A percentile compares a stretch with the other conserved stretches of the same genome.
phyloP scores from a whole-genome alignment of 2,888 invertebrate genomes.

The Tachina lurida region DNA sequence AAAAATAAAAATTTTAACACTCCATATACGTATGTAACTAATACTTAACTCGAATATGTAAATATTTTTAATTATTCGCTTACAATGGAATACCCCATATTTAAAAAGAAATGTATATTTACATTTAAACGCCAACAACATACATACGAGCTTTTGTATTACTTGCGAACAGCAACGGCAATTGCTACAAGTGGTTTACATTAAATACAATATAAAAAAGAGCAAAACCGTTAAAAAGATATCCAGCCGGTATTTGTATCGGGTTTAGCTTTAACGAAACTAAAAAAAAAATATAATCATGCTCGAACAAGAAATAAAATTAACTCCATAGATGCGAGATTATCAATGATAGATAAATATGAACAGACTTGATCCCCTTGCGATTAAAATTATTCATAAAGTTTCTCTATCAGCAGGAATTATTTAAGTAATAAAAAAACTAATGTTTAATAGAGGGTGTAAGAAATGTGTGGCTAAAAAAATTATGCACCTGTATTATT shows the following conservation, averaged over 20 bases:
- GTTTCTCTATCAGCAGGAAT: conserved; percentile 15
- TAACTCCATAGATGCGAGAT: background rate
- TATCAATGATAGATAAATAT: background rate
- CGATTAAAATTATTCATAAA: conserved; percentile 13
- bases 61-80: no score
- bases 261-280: conserved; percentile 44
- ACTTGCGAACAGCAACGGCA: conserved; percentile 28
- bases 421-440: background rate
- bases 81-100: background rate
- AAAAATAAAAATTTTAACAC: no score
- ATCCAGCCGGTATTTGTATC: conserved; percentile 63
- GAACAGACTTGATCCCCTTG: conserved; percentile 46
- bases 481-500: conserved; percentile 10
- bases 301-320: conserved; percentile 5
- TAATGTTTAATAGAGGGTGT: conserved; percentile 20
- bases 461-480: background rate
- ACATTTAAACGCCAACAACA: conserved; percentile 54
- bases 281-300: conserved; percentile 24
- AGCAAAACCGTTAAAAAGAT: conserved; percentile 77
- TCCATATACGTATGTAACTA: no score
- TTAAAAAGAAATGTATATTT: conserved; percentile 23
- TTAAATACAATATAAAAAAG: conserved; percentile 73
- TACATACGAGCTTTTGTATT: conserved; percentile 21
- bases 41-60: no score
- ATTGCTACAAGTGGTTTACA: conserved; percentile 74